phyloP scores from a whole-genome alignment of 2,888 invertebrate genomes.

The Chaitophorus viminalis region DNA sequence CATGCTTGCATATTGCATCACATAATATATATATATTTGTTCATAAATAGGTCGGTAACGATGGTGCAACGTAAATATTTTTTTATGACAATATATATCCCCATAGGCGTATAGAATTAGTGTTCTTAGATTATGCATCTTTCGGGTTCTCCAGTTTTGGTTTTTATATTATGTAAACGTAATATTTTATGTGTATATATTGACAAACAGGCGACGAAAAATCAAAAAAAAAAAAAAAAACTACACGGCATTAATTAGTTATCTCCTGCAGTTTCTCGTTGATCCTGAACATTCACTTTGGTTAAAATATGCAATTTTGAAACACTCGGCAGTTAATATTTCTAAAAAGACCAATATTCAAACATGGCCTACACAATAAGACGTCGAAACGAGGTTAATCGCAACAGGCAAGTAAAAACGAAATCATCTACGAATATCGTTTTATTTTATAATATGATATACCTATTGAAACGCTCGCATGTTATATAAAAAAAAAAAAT shows the following conservation, averaged over 20 bases:
- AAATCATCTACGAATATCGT: neutral
- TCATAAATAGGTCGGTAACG: neutral
- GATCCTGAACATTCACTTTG: neutral
- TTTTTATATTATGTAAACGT: neutral
- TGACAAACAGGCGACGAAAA: neutral
- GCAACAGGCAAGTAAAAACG: neutral
- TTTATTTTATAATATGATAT: neutral
- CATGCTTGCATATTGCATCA: neutral
- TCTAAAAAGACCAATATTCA: neutral
- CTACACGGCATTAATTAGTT: neutral
- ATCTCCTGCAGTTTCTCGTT: neutral
- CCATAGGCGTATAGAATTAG: neutral
- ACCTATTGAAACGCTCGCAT: neutral
- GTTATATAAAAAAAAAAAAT: too few species aligned
- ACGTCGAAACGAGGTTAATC: neutral
- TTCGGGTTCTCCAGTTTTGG: neutral
- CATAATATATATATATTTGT: neutral
- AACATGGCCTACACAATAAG: neutral
- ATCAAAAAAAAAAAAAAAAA: neutral
- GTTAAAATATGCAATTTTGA: neutral
- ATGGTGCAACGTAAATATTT: neutral
- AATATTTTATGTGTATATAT: neutral
- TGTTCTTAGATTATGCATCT: neutral
- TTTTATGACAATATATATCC: neutral
- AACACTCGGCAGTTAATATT: neutral